Base-by-base conservation (phyloP, 2,888 invertebrate genomes). In the Spodoptera exigua region DNA sequence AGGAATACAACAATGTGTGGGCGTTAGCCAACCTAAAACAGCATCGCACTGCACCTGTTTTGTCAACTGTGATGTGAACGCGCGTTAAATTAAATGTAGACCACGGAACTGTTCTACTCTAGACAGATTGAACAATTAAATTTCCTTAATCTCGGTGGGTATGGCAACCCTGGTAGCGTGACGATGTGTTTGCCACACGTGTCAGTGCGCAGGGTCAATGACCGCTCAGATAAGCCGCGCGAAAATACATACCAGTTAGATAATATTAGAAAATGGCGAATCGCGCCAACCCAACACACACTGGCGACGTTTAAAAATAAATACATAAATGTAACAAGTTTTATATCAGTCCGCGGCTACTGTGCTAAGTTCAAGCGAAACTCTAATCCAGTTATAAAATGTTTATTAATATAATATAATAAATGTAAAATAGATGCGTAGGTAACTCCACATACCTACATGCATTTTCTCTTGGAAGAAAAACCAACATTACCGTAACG, bases 261-360 rank as follows among this genome's bases (percentile, higher is more conserved):
- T 91, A 91, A 92, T 91, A 91, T 91, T 92, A 91, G 90, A 90
- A 89, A 87, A 91, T 90, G 88, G 87, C 86, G 86, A 86, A 83
- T 72, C 72, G 76, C 76, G 74, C 73, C 82, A 77, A 76, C 72
- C 74, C 78, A 72, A 66, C 76, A 73, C 70, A 58, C 78, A 75
- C 74, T 60, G 61, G 69, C 69, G 51, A 48, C 54, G 60, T 58
- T 70, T 75, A 64, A 66, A 70, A 75, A 80, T 79, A 78, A 56
- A 55, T 55, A 57, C 44, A 47, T 54, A 67, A 59, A 61, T 67
- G 53, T 67, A 57, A 62, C 65, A 47, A 61, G 61, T 57, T 60
- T 62, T 52, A 46, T 45, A 52, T 53, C 37, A 11, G 34, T 21
- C 40, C 37, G 35, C 55, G 36, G 41, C 21, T 39, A 32, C 21